Conservation (phyloP, 2,888 invertebrate genomes). For the Diadegma fenestrale region DNA sequence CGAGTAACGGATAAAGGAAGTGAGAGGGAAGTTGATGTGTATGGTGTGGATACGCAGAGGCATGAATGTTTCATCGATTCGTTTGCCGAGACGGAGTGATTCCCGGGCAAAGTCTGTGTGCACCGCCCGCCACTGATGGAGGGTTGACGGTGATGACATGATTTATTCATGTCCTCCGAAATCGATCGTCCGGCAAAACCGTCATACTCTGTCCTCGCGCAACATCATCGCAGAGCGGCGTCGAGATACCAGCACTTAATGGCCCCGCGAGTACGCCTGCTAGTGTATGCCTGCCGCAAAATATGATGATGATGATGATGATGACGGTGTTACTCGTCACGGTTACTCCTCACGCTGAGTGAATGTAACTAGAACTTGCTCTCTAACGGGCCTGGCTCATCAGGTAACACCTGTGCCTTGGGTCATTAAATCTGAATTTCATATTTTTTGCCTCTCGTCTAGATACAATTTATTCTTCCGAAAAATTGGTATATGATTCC, state of each 20-base stretch:
- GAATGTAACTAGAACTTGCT: slow-evolving; percentile 29
- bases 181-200: slow-evolving; percentile 69
- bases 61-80: slow-evolving; percentile 73
- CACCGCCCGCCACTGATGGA: slow-evolving; percentile 67
- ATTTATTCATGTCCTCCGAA: slow-evolving; percentile 72
- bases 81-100: slow-evolving; percentile 72
- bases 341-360: slow-evolving; percentile 52
- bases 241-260: slow-evolving; percentile 66
- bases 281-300: slow-evolving; percentile 55
- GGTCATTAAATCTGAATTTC: slow-evolving; percentile 49
- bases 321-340: slow-evolving; percentile 64
- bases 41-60: slow-evolving; percentile 58
- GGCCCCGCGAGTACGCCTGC: slow-evolving; percentile 29
- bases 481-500: background rate
- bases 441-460: slow-evolving; percentile 22
- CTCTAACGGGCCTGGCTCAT: slow-evolving; percentile 17
- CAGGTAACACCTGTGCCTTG: slow-evolving; percentile 45
- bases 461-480: slow-evolving; percentile 10
- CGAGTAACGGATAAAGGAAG: background rate
- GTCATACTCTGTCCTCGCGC: slow-evolving; percentile 53
- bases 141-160: slow-evolving; percentile 73
- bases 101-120: slow-evolving; percentile 69
- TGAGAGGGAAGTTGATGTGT: slow-evolving; percentile 52
- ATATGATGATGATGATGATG: slow-evolving; percentile 66
- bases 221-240: slow-evolving; percentile 53